Conservation (phyloP, 2,113 vertebrate species). For the Excalfactoria chinensis region DNA sequence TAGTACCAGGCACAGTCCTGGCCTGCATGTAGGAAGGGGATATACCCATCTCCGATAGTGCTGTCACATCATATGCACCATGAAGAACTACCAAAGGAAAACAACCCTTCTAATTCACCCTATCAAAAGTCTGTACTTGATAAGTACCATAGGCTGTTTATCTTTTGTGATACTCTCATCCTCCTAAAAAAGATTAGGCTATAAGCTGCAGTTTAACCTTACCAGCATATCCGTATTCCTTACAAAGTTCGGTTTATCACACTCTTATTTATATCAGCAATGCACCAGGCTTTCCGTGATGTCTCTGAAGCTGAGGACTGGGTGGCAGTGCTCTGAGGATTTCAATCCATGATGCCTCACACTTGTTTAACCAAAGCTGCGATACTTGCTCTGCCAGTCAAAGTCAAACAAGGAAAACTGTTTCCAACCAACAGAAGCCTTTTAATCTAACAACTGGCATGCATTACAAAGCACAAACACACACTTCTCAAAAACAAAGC, state of each 20-base stretch:
- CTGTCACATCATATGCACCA: neutral
- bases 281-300: neutral
- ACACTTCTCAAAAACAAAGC: slow-evolving; percentile 10
- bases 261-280: neutral
- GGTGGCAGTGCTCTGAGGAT: neutral
- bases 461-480: neutral
- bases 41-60: neutral
- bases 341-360: neutral
- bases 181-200: neutral
- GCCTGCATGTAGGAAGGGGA: accelerated
- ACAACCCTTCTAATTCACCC: neutral
- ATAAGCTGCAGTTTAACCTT: neutral
- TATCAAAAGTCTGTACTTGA: neutral
- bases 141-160: neutral
- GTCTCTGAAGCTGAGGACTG: neutral
- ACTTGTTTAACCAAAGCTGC: neutral
- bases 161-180: neutral
- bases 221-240: neutral
- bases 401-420: neutral
- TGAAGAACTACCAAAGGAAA: neutral
- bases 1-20: neutral
- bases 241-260: neutral
- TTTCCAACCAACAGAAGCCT: neutral
- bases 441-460: neutral
- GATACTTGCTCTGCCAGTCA: neutral